These are phyloP conservation scores for Ooceraea biroi DNA, from an alignment of 1,140 invertebrate species.

Conservation along the genomic window DNA sequence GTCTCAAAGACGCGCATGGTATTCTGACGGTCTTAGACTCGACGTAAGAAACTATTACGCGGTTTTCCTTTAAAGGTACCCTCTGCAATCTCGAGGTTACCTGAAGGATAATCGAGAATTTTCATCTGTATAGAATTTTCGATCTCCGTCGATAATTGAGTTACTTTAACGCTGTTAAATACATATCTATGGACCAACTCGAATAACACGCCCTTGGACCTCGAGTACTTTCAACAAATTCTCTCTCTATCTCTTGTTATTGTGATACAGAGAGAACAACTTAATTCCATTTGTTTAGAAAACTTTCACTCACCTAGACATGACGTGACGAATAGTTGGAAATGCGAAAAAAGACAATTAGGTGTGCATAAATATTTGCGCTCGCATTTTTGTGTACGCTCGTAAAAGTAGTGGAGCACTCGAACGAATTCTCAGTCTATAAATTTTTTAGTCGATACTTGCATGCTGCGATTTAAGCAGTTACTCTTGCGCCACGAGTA, in stretches of 20 bases:
- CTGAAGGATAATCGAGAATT: slow-evolving; percentile 60
- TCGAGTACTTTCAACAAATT: slow-evolving; percentile 31
- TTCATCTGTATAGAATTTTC: slow-evolving; percentile 39
- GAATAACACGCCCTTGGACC: slow-evolving; percentile 9
- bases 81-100: slow-evolving; percentile 46
- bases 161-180: slow-evolving; percentile 61
- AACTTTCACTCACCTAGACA: slow-evolving; percentile 24
- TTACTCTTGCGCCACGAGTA: slow-evolving; percentile 18
- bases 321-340: background rate
- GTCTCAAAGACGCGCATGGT: slow-evolving; percentile 54
- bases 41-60: slow-evolving; percentile 51
- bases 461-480: slow-evolving; percentile 27
- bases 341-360: slow-evolving; percentile 24
- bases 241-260: background rate
- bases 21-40: slow-evolving; percentile 42
- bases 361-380: background rate
- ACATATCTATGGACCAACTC: slow-evolving; percentile 40
- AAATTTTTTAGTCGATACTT: slow-evolving; percentile 51
- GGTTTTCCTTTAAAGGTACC: slow-evolving; percentile 59
- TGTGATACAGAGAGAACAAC: background rate
- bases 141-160: slow-evolving; percentile 57
- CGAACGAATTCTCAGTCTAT: slow-evolving; percentile 29
- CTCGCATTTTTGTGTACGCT: slow-evolving; percentile 26
- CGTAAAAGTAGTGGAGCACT: slow-evolving; percentile 30
- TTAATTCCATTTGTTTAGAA: background rate